Conservation (phyloP, 2,113 vertebrate species). For the Poeciliopsis occidentalis region DNA sequence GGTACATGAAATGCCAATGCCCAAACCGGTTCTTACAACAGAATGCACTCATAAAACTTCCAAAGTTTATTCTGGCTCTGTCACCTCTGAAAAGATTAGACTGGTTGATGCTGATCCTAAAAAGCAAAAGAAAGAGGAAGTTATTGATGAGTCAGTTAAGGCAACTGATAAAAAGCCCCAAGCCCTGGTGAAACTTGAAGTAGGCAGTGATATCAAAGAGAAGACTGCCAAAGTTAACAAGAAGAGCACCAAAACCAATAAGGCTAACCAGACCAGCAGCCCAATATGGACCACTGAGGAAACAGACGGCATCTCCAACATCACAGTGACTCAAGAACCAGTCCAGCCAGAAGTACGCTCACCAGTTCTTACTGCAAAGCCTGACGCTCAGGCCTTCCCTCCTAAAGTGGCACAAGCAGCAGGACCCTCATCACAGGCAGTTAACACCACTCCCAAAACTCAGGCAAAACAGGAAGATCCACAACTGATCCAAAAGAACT, state of each 20-base stretch:
- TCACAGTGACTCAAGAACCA: conserved; percentile 31
- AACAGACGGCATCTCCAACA: conserved; percentile 1
- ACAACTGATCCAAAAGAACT: conserved; percentile 3
- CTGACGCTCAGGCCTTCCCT: conserved; percentile 9
- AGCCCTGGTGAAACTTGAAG: conserved; percentile 24
- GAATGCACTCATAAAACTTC: conserved; percentile 17
- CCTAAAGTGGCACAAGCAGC: conserved; percentile 9
- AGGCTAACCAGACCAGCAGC: conserved; percentile 10
- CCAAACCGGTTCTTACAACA: conserved; percentile 7
- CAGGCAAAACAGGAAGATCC: not conserved
- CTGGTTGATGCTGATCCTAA: conserved; percentile 14
- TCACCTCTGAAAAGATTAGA: not conserved
- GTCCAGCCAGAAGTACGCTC: conserved; percentile 2
- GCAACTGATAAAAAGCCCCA: conserved; percentile 14
- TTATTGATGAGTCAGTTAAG: conserved; percentile 23
- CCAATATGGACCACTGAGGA: conserved; percentile 6
- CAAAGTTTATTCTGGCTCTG: not conserved
- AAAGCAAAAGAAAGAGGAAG: conserved; percentile 15
- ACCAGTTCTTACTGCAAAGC: conserved; percentile 15
- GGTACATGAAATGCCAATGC: conserved; percentile 11
- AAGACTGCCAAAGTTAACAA: conserved; percentile 28
- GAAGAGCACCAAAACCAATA: conserved; percentile 17
- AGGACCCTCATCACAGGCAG: conserved; percentile 29
- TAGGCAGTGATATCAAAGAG: conserved; percentile 5
- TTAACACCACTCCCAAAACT: conserved; percentile 25